Percentiles rank a stretch among this genome's conserved stretches.
phyloP scores from a whole-genome alignment of 1,140 invertebrate species.

The Drosophila saltans region DNA sequence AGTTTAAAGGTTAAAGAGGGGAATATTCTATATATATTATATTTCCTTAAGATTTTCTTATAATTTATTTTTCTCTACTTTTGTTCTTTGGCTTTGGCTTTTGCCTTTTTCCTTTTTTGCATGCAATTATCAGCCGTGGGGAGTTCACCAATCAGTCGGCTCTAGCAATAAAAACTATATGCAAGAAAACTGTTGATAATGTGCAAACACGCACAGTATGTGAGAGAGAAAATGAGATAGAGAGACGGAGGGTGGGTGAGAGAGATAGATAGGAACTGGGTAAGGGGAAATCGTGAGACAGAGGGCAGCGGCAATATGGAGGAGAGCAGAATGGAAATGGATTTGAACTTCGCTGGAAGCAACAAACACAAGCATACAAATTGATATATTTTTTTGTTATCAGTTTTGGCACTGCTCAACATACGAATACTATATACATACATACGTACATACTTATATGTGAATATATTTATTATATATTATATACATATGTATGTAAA shows the following conservation, averaged over 20 bases:
- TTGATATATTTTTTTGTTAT: slow-evolving; percentile 37
- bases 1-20: slow-evolving; percentile 1
- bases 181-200: slow-evolving; percentile 71
- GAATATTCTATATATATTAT: background rate
- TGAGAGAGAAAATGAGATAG: background rate
- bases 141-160: slow-evolving; percentile 44
- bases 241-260: background rate
- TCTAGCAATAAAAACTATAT: slow-evolving; percentile 63
- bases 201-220: slow-evolving; percentile 15
- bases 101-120: slow-evolving; percentile 16
- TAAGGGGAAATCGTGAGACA: background rate
- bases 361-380: slow-evolving; percentile 7
- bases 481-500: background rate
- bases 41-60: background rate
- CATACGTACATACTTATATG: slow-evolving; percentile 14
- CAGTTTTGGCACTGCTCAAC: slow-evolving; percentile 21
- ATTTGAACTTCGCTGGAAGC: slow-evolving; percentile 76
- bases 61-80: slow-evolving; percentile 7
- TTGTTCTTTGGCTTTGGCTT: slow-evolving; percentile 6
- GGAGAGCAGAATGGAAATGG: slow-evolving; percentile 58
- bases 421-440: slow-evolving; percentile 15
- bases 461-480: slow-evolving; percentile 11
- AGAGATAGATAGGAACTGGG: slow-evolving; percentile 1
- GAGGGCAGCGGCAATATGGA: background rate
- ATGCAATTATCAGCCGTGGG: slow-evolving; percentile 66